Percentiles rank a stretch among this genome's conserved stretches.
Evolutionary conservation across 2,888 invertebrate genomes (phyloP).

Genomic region (Pyrochroa serraticornis): DNA sequence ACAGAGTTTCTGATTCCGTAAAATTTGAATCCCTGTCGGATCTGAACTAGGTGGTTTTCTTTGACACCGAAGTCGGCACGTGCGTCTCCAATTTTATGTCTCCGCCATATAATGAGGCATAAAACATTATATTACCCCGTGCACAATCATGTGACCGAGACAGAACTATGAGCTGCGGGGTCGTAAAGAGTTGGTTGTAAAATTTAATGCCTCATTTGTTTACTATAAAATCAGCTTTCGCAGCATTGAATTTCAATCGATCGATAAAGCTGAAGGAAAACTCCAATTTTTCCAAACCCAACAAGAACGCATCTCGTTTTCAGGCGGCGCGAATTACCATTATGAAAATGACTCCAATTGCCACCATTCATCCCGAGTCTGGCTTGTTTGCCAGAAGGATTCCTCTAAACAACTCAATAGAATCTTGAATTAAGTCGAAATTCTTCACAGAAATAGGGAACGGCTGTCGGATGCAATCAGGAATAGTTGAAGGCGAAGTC

Average conservation of each 20-base stretch:
- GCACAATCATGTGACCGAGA: constrained; percentile 11
- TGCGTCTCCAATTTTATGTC: constrained; percentile 16
- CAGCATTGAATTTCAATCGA: constrained; percentile 14
- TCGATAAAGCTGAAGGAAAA: background rate
- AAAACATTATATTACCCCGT: constrained; percentile 23
- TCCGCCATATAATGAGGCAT: constrained; percentile 20
- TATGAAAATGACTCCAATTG: constrained; percentile 3
- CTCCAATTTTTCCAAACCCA: background rate
- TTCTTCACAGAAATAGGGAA: no score
- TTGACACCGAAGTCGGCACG: background rate
- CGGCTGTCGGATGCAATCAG: no score
- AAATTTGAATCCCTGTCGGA: no score
- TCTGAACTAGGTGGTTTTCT: no score
- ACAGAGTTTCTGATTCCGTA: no score
- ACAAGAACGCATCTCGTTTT: no score
- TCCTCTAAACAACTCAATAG: no score
- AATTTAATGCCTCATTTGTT: constrained; percentile 32
- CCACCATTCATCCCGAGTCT: constrained; percentile 4
- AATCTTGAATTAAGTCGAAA: no score
- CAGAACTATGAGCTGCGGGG: constrained; percentile 19
- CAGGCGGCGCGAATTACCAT: no score
- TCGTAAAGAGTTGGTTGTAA: constrained; percentile 25
- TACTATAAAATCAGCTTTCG: constrained; percentile 20
- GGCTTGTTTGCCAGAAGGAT: no score
- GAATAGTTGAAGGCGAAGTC: no score